Base-by-base conservation (phyloP, 2,888 invertebrate genomes). In the Drosophila nr. medialis region DNA sequence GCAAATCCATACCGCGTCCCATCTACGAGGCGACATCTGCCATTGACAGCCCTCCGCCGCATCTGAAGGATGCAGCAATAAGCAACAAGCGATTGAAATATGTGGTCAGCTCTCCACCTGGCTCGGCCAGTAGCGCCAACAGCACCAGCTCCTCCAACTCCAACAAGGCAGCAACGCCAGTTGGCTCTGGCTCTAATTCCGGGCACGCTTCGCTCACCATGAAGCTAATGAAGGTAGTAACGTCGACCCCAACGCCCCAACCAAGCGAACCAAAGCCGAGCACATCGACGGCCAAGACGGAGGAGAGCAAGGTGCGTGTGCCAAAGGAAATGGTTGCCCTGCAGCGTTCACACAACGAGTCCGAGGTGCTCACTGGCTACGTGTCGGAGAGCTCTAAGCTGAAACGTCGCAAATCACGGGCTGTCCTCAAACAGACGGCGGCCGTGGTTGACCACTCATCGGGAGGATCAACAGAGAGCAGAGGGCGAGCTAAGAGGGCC, bases 311-410 rank as follows among this genome's bases (percentile, higher is more conserved):
- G 50, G 78, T 83, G 7, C 89, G 89, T 3, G 93, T 94, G 61
- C 93, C 94, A 67, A 93, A 95, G 72, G 96, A 96, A 90, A 92
- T 96, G 65, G 94, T 94, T 80, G 95, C 94, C 2, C 92, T 96
- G 30, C 94, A 96, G 75, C 95, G 95, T 36, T 94, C 95, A 18
- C 95, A 95, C 30, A 95, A 95, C 89, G 95, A 95, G 86, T 95
- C 96, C 0, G 95, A 96, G 89, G 94, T 96, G 55, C 94, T 95
- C 50, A 94, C 93, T 80, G 94, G 94, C 90, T 95, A 94, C 87
- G 95, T 95, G n/a, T 93, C 77, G 18, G 77, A 62, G 10, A 67
- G 75, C n/a, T 69, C 93, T 50, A 94, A 94, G 93, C 32, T 93
- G 93, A 69, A 94, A 94, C 74, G 84, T 0, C 89, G 90, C 21